These are phyloP conservation scores for Epizoanthus scotinus DNA, from an alignment of 92 coral and sea anemone genomes.

Conservation along the genomic window DNA sequence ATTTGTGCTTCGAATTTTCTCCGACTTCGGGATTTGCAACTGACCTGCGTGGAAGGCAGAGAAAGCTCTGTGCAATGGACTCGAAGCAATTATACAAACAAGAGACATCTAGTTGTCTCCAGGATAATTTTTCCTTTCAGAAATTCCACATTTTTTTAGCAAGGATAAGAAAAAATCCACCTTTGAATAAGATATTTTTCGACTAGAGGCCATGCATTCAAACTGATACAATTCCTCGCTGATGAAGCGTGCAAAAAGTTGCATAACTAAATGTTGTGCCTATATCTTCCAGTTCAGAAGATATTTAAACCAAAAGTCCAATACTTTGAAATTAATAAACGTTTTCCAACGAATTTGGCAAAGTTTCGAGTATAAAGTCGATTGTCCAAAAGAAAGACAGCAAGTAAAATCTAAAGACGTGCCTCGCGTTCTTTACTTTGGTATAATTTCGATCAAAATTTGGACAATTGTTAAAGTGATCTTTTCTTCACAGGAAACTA, in stretches of 20 bases:
- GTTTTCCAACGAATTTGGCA: neutral
- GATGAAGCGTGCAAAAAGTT: slow-evolving; percentile 18
- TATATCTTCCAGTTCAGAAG: neutral
- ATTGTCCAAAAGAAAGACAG: neutral
- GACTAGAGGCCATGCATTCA: neutral
- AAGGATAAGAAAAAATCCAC: neutral
- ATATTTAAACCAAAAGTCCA: neutral
- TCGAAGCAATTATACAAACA: too few relatives aligned
- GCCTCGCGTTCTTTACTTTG: too few relatives aligned
- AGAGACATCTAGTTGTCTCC: neutral
- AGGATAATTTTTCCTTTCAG: neutral
- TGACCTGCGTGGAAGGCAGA: neutral
- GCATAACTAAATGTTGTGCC: neutral
- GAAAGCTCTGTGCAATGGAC: neutral
- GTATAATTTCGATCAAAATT: too few relatives aligned
- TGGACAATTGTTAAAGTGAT: too few relatives aligned
- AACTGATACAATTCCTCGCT: slow-evolving; percentile 24
- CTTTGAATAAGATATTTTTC: neutral
- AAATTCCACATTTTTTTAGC: neutral
- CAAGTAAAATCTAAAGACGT: neutral
- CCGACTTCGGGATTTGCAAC: neutral
- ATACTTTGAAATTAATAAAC: neutral
- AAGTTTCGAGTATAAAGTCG: neutral
- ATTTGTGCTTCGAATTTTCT: neutral
- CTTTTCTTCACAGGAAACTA: too few relatives aligned